phyloP scores from a whole-genome alignment of 2,888 invertebrate species.

The Gnatocerus cornutus region DNA sequence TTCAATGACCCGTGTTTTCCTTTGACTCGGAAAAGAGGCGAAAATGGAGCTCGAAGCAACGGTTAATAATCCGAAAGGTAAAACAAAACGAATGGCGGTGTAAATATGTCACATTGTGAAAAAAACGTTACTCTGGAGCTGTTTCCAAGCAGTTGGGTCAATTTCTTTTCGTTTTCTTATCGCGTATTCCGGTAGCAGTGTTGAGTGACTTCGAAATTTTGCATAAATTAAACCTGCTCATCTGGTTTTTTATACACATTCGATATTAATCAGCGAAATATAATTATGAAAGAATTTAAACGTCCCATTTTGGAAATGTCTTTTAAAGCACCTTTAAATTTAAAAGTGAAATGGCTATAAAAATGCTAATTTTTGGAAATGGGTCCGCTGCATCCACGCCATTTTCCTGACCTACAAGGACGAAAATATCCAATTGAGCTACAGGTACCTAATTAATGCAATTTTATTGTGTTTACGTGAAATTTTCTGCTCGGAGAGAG shows the following conservation, averaged over 20 bases:
- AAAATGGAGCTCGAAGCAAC: slow-evolving; percentile 7
- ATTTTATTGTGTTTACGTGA: slow-evolving; percentile 24
- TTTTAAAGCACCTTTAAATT: slow-evolving; percentile 31
- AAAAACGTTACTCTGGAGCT: slow-evolving; percentile 16
- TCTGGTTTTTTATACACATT: slow-evolving; percentile 53
- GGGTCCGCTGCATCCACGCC: neutral
- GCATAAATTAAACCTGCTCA: slow-evolving; percentile 56
- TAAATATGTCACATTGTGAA: slow-evolving; percentile 14
- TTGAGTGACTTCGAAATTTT: slow-evolving; percentile 52
- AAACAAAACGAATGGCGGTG: slow-evolving; percentile 2
- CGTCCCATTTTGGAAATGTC: slow-evolving; percentile 37
- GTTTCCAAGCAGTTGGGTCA: slow-evolving; percentile 26
- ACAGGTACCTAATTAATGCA: slow-evolving; percentile 20
- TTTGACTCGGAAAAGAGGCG: slow-evolving; percentile 23
- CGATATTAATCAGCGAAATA: slow-evolving; percentile 45
- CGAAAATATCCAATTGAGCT: neutral
- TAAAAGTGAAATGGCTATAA: slow-evolving; percentile 29
- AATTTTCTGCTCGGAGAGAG: slow-evolving; percentile 14
- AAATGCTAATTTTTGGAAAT: neutral
- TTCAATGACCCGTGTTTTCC: slow-evolving; percentile 21
- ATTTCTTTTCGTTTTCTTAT: slow-evolving; percentile 37
- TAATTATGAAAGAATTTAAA: slow-evolving; percentile 43
- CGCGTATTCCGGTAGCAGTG: slow-evolving; percentile 49
- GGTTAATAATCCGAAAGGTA: slow-evolving; percentile 21
- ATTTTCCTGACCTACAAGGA: neutral